Evolutionary conservation across 2,797 vertebrate genomes (phyloP), one percentile per base, ranked within the genome.

Genomic region (Centroberyx gerrardi): DNA sequence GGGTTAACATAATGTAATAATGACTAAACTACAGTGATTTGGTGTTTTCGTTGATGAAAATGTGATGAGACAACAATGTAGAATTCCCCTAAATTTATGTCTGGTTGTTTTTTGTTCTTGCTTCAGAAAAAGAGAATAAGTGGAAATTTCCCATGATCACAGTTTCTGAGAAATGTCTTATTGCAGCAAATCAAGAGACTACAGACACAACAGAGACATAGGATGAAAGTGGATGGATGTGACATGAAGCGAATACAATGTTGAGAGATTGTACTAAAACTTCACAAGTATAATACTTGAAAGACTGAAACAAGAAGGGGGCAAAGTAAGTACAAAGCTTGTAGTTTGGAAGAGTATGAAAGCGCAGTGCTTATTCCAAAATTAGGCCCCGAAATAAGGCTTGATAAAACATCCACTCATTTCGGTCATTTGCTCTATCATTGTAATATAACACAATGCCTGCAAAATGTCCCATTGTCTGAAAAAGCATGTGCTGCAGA

Each of bases 381-480:
- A 33, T 33, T 5, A 33, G 33, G 7, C 33, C 7, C 33, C 7
- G 7, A 33, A 33, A 33, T 1, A 15, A 58, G 5, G 46, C 31
- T 33, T 9, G 17, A 74, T 64, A 55, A 70, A 84, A 70, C 46
- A 74, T 27, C 13, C n/a, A 27, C 27, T 64, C 22, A 13, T 59
- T 74, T 68, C 9, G 60, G 31, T 15, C n/a, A 44, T 33, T 3
- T 31, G 38, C 8, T 22, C 40, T 49, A 38, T 51, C 58, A 87
- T 87, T 90, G 85, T 88, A 29, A 38, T 74, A 49, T 0, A 33
- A 74, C 64, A 90, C 82, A 87, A 89, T 81, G 76, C 55, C 51
- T 69, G 61, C 12, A 7, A 80, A 70, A 60, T 64, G 55, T 72
- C 55, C 74, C 77, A 88, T 92, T 91, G 90, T 92, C 64, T 79